These are phyloP conservation scores for Catocala sponsa DNA, from an alignment of 2,888 invertebrate species.

Conservation along the genomic window DNA sequence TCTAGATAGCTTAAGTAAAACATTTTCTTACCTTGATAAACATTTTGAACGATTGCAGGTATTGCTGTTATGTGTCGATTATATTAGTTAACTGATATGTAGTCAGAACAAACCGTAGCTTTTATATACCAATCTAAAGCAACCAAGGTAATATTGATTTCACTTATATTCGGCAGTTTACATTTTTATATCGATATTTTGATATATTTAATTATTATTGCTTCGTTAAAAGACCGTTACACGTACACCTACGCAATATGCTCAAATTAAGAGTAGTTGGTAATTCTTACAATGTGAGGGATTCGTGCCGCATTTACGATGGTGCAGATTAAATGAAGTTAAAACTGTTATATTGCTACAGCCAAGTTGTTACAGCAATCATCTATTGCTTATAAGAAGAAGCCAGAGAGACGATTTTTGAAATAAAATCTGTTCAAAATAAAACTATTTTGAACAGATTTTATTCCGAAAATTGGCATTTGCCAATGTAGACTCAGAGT, in stretches of 20 bases:
- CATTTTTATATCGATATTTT: constrained; percentile 2
- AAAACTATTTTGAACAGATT: too few relatives aligned
- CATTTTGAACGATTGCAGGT: constrained; percentile 6
- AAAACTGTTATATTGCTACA: too few relatives aligned
- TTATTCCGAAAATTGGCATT: too few relatives aligned
- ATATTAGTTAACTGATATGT: constrained; percentile 38
- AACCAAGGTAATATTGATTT: constrained; percentile 28
- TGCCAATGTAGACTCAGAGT: too few relatives aligned
- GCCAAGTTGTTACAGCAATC: too few relatives aligned
- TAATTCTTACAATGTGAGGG: neutral
- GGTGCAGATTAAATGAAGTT: too few relatives aligned
- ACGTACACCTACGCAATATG: neutral
- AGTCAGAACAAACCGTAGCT: constrained; percentile 6
- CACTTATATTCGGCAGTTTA: constrained; percentile 10
- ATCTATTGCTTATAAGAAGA: too few relatives aligned
- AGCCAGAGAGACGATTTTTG: too few relatives aligned
- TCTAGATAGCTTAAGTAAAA: neutral
- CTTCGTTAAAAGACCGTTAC: neutral
- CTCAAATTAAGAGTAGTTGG: neutral
- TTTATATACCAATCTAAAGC: constrained; percentile 17
- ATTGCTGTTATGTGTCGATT: neutral
- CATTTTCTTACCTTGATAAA: constrained; percentile 9
- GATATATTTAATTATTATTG: constrained; percentile 15
- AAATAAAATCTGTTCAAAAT: too few relatives aligned
- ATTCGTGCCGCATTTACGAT: too few relatives aligned